Evolutionary conservation across 37 sponge, comb jelly and placozoan genomes (phyloP), one percentile per base, ranked within the genome.

Genomic region (Petrosia ficiformis): DNA sequence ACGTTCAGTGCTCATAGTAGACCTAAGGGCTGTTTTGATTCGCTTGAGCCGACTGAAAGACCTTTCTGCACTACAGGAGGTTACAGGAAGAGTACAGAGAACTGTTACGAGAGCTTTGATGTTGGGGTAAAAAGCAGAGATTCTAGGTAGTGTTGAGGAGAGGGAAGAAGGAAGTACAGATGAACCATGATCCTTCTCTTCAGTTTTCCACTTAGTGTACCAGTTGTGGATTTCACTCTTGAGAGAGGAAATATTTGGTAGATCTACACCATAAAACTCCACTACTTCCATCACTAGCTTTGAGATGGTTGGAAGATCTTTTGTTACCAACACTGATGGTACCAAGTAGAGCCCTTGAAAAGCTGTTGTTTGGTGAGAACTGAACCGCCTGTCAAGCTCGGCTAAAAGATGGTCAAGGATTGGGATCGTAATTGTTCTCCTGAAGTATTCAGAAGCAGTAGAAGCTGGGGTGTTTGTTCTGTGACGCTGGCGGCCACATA

Each of bases 281-380:
- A 2, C 44, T 6, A 43, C 11, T 65, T 66, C 22, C 24, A 16
- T 5, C 10, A 64, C 2, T 64, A 11, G 21, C 44, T 44, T 42
- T 35, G 42, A 8, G 5, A 38, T 41, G 11, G n/a, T 2, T 42
- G 65, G 10, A 41, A 60, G 2, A 35, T 79, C 68, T 2, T 24
- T 11, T 39, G 33, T 70, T 2, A 71, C 44, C 42, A 37, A n/a
- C 42, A 73, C n/a, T 16, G 65, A 81, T 28, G 64, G 43, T 10
- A 65, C 25, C 28, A 80, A 24, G 37, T 22, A 71, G 36, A 60
- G 63, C 2, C 56, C 73, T n/a, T 39, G 57, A 24, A 71, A 33
- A 80, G 72, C 80, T 37, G 71, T 80, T 65, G 72, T 29, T 4
- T 81, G 82, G 65, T 81, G 82, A 56, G 25, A 21, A 5, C n/a